Evolutionary conservation across 2,888 invertebrate genomes (phyloP).

Genomic region (Hoplodrina blanda): DNA sequence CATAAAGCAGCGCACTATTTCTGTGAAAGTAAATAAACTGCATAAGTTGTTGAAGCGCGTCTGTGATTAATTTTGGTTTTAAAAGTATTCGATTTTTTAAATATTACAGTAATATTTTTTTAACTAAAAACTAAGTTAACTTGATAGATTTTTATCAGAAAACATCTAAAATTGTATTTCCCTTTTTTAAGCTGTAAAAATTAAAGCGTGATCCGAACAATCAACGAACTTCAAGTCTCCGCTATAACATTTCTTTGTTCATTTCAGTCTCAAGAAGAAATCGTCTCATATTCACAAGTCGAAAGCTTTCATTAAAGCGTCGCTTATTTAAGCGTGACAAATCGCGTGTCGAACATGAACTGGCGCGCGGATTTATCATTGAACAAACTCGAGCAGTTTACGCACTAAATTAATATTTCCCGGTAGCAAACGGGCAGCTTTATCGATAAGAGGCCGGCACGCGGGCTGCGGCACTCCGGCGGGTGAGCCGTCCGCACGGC

Average conservation of each 20-base stretch:
- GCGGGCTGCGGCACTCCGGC: conserved; percentile 72
- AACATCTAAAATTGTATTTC: no score
- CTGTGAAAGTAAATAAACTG: conserved; percentile 20
- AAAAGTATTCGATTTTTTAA: neutral
- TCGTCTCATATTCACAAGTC: neutral
- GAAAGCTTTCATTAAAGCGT: conserved; percentile 10
- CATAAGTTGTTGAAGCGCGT: neutral
- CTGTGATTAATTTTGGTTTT: neutral
- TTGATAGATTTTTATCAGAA: no score
- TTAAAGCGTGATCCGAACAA: neutral
- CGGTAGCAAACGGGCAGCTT: conserved; percentile 67
- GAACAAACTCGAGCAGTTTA: conserved; percentile 63
- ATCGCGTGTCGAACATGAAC: conserved; percentile 60
- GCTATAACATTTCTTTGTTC: conserved; percentile 16
- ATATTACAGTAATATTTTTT: neutral
- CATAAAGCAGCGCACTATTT: neutral
- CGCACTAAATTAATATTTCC: conserved; percentile 65
- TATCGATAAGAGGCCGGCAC: conserved; percentile 73
- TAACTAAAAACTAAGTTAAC: no score
- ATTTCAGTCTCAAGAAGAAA: neutral
- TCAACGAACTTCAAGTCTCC: neutral
- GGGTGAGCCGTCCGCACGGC: conserved; percentile 73
- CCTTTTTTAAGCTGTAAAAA: neutral
- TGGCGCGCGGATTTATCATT: conserved; percentile 59
- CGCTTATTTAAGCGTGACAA: conserved; percentile 47